Evolutionary conservation across 1,140 invertebrate genomes (phyloP).

Genomic region (Pararge aegeria): DNA sequence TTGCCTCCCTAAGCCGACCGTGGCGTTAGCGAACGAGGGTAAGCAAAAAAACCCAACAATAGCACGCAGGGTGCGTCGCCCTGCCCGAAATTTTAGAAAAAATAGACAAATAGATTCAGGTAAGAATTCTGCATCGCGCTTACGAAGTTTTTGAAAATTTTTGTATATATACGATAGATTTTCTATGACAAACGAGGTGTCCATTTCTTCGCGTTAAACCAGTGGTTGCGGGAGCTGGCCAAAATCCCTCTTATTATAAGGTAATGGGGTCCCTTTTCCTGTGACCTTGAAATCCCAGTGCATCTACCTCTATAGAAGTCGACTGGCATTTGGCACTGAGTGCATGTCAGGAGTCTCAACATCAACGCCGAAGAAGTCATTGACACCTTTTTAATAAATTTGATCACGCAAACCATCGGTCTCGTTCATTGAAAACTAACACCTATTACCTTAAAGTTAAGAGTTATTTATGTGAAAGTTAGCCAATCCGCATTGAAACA

Average conservation of each 20-base stretch:
- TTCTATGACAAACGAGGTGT: conserved; percentile 33
- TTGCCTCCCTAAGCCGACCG: no score
- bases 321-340: conserved; percentile 60
- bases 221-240: conserved; percentile 52
- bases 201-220: conserved; percentile 66
- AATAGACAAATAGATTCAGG: conserved; percentile 56
- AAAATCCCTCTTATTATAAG: conserved; percentile 35
- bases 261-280: conserved; percentile 18
- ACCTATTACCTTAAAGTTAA: no score
- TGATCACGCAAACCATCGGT: no score
- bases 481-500: no score
- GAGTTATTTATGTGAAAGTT: no score
- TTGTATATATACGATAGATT: conserved; percentile 37
- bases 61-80: not conserved
- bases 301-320: conserved; percentile 58
- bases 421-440: no score
- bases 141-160: conserved; percentile 41
- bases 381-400: conserved; percentile 59
- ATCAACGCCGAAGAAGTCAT: conserved; percentile 56
- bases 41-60: conserved; percentile 15
- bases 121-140: conserved; percentile 56
- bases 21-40: not conserved
- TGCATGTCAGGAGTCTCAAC: conserved; percentile 52
- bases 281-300: conserved; percentile 37
- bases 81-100: conserved; percentile 10